Base-by-base conservation (phyloP, 2,888 invertebrate species). In the Zonitis immaculata region DNA sequence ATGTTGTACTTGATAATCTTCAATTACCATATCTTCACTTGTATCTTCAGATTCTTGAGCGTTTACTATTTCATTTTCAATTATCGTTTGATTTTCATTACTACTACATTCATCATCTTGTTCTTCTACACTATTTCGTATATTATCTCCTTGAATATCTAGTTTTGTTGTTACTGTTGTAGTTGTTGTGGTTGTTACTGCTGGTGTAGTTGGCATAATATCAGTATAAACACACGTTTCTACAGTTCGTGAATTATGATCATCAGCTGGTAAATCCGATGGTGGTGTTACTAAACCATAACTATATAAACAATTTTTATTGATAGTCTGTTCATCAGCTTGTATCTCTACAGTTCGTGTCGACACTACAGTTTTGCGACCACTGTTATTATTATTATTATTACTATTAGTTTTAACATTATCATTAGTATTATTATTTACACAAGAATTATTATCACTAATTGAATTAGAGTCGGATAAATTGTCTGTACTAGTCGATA, bases 271-370 rank as follows among this genome's bases (percentile, higher is more conserved):
- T 20, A 57, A 50, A 25, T 65, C 63, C 6, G 60, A 60, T 28
- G 63, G 62, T n/a, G 63, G 63, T 5, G 62, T 65, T 26, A 54
- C 54, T 12, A 65, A 42, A 27, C 58, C 62, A 35, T 56, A 56
- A 27, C 44, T 51, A 48, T 51, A 54, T 16, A 51, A 43, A 28
- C 20, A 45, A 22, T 49, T 48, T 14, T 47, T 48, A 11, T n/a
- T 42, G 18, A 39, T 39, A 20, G 39, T 18, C 39, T 39, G 11
- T 39, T 18, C 20, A 46, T 52, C 42, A 2, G 49, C 49, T 44
- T 52, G 49, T 16, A 42, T 28, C 27, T 39, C 42, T 5, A 42
- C 49, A 18, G 45, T 45, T 45, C 27, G 42, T 12, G 27, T 47
- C 32, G 18, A 11, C 20, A 39, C 39, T 6, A 26, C 26, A 22